Evolutionary conservation across 2,113 vertebrate species (phyloP).

Genomic region (Camelus bactrianus): DNA sequence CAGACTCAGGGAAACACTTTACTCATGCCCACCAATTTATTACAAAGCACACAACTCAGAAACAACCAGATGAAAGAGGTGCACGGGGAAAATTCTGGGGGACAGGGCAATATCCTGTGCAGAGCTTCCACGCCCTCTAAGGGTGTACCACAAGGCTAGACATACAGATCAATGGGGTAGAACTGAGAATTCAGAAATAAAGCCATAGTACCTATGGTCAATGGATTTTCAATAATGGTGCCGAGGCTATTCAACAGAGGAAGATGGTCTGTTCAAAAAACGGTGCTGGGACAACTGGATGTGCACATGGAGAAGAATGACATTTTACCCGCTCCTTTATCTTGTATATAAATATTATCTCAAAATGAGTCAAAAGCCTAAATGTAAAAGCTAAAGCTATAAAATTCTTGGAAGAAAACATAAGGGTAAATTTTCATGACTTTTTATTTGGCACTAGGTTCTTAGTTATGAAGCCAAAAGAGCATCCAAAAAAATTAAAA

Average conservation of each 20-base stretch:
- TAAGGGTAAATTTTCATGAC: neutral
- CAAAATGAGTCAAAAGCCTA: neutral
- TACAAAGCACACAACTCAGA: neutral
- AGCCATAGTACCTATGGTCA: neutral
- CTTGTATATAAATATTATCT: neutral
- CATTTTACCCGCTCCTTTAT: neutral
- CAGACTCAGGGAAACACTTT: neutral
- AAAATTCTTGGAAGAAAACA: neutral
- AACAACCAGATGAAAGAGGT: neutral
- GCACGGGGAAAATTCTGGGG: neutral
- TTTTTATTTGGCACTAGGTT: neutral
- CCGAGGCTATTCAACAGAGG: neutral
- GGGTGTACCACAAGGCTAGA: neutral
- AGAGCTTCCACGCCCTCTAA: neutral
- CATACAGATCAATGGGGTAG: neutral
- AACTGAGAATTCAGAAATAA: neutral
- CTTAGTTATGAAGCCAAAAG: neutral
- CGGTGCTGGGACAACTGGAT: neutral
- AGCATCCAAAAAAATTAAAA: neutral
- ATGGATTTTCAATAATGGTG: neutral
- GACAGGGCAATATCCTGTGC: neutral
- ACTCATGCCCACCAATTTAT: neutral
- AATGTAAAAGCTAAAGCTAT: neutral
- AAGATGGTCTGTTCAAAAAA: neutral
- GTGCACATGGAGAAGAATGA: neutral